Percentiles rank a stretch among this genome's conserved stretches.
phyloP scores from a whole-genome alignment of 23 tunicate genomes.

The Phallusia fumigata region DNA sequence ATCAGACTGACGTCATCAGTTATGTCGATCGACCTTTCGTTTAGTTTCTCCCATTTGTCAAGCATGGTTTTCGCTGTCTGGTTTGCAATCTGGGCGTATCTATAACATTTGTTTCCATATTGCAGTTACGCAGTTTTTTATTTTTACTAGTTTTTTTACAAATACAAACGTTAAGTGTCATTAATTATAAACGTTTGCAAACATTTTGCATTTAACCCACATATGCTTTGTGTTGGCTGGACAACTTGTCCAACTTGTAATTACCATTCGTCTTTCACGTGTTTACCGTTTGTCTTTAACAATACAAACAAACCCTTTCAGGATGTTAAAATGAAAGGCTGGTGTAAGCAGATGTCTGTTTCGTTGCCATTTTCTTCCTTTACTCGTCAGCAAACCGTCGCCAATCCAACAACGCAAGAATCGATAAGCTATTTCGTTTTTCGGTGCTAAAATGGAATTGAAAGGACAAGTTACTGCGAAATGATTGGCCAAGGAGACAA shows the following conservation, averaged over 20 bases:
- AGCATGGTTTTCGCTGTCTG: slow-evolving; percentile 15
- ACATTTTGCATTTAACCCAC: neutral
- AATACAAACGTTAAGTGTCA: neutral
- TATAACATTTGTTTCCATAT: slow-evolving; percentile 14
- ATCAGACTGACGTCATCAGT: slow-evolving; percentile 46
- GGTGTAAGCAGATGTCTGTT: slow-evolving; percentile 61
- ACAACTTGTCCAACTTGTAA: neutral
- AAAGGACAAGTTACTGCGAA: too few relatives aligned
- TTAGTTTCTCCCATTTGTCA: slow-evolving; percentile 20
- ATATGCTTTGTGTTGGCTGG: neutral
- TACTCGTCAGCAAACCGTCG: slow-evolving; percentile 56
- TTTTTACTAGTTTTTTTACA: neutral
- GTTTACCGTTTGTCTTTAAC: neutral
- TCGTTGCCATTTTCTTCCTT: slow-evolving; percentile 66
- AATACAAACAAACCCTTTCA: slow-evolving; percentile 32
- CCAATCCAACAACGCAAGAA: slow-evolving; percentile 58
- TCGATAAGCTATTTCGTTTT: slow-evolving; percentile 24
- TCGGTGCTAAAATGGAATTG: slow-evolving; percentile 34
- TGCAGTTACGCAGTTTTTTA: too few relatives aligned
- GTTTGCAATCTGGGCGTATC: slow-evolving; percentile 38
- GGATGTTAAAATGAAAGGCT: slow-evolving; percentile 59
- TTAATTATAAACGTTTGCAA: neutral
- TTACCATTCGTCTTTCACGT: too few relatives aligned
- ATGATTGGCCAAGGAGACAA: too few relatives aligned
- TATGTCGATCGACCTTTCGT: slow-evolving; percentile 22